Base-by-base conservation (phyloP, 2,797 vertebrate genomes). In the Agapornis canus region DNA sequence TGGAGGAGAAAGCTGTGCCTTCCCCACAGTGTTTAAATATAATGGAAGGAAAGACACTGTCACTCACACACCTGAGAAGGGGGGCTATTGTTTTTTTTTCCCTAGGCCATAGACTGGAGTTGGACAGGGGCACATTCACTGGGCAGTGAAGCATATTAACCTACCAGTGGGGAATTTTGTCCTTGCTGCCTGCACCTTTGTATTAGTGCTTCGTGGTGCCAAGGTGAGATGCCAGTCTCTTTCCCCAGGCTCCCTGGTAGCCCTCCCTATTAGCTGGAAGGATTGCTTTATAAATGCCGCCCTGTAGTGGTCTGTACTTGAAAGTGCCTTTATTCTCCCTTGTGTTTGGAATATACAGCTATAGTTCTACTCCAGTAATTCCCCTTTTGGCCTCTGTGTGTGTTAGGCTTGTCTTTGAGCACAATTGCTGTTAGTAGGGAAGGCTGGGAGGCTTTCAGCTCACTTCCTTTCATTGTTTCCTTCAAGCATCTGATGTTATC, bases 401-500 rank as follows among this genome's bases (percentile, higher is more conserved):
- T 90, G 54, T 95, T 87, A 68, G 29, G 11, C 37, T 70, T 56
- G 32, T 31, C 43, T 91, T 90, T 68, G n/a, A 54, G n/a, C 2
- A 0, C 4, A 1, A 25, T 48, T 27, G 23, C 48, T 83, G 73
- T 76, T 51, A 59, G 63, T 5, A 0, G 20, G 42, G 48, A 70
- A 59, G 25, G 26, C 76, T 79, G 87, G 42, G 60, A 96, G 48
- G 29, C 82, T 96, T 78, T 89, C 71, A 71, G 60, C 51, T 19
- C 21, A 82, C 84, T 95, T 96, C 83, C 94, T 97, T 87, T 90
- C 89, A 94, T 95, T 96, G 93, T 97, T 92, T 70, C 25, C 78
- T 92, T 87, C 82, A 77, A 84, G 66, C 22, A 88, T 80, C 47
- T 82, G 75, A 86, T 83, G 75, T 91, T 64, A 95, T 89, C 57